These are phyloP conservation scores for Sebastes diaconus DNA, from an alignment of 2,797 vertebrate species.

Conservation along the genomic window DNA sequence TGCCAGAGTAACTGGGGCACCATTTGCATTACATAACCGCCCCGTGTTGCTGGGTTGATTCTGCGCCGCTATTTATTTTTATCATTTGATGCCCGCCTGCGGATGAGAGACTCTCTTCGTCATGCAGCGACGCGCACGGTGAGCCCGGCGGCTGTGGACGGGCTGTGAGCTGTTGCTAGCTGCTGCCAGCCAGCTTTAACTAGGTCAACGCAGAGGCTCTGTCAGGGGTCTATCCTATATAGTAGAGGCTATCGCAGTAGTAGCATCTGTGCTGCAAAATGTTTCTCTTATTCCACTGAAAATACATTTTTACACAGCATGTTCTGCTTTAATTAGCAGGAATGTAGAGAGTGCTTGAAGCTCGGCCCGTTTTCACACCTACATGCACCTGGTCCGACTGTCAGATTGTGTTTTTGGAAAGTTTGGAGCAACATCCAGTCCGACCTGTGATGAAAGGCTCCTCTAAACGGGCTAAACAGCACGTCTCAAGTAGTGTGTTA, in stretches of 20 bases:
- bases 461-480: conserved; percentile 4
- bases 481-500: background rate
- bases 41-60: conserved; percentile 75
- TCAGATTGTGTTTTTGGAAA: background rate
- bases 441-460: conserved; percentile 8
- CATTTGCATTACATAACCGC: conserved; percentile 68
- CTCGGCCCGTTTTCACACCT: conserved; percentile 27
- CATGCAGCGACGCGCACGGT: conserved; percentile 56
- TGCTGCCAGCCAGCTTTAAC: conserved; percentile 64
- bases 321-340: background rate
- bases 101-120: conserved; percentile 65
- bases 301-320: background rate
- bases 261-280: background rate
- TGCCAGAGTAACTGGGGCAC: conserved; percentile 67
- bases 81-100: conserved; percentile 65
- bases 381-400: conserved; percentile 14
- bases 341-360: background rate
- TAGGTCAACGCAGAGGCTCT: conserved; percentile 68
- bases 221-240: conserved; percentile 33
- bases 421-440: background rate
- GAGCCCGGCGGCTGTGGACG: conserved; percentile 50
- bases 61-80: conserved; percentile 75
- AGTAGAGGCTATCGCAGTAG: background rate
- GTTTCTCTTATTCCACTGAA: background rate
- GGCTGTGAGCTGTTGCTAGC: conserved; percentile 49